Evolutionary conservation across 2,888 invertebrate species (phyloP).

Genomic region (Tholera decimalis): DNA sequence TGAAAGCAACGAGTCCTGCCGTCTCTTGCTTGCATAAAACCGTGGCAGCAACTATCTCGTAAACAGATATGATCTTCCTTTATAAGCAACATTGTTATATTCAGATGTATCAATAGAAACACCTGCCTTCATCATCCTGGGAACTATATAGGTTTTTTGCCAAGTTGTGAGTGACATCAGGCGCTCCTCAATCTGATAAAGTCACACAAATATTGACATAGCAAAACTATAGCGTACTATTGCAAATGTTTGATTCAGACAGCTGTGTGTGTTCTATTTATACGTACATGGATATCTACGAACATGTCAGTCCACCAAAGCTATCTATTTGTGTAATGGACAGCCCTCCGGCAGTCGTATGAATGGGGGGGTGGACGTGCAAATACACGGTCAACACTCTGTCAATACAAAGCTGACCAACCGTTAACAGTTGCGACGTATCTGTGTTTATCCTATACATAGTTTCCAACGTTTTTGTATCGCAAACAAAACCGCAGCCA

Average conservation of each 20-base stretch:
- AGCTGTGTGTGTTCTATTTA: not conserved
- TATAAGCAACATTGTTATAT: slow-evolving; percentile 10
- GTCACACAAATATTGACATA: not conserved
- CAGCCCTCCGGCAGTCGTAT: slow-evolving; percentile 35
- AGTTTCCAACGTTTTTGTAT: slow-evolving; percentile 46
- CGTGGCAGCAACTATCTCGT: slow-evolving; percentile 19
- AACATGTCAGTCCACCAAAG: slow-evolving; percentile 17
- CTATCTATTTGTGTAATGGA: slow-evolving; percentile 56
- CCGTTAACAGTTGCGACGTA: slow-evolving; percentile 48
- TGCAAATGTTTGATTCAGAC: not conserved
- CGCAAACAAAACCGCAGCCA: slow-evolving; percentile 72
- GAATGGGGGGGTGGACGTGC: slow-evolving; percentile 37
- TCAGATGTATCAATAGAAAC: slow-evolving; percentile 16
- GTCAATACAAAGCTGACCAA: slow-evolving; percentile 50
- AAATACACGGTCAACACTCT: slow-evolving; percentile 49
- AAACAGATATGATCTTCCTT: slow-evolving; percentile 31
- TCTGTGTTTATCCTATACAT: slow-evolving; percentile 53
- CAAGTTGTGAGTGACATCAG: not conserved
- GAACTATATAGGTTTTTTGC: too few species aligned
- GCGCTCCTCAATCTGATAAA: not conserved
- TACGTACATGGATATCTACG: not conserved
- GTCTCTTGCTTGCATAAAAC: slow-evolving; percentile 31
- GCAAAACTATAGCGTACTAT: not conserved
- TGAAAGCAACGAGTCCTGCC: slow-evolving; percentile 39
- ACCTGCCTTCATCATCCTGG: too few species aligned